Base-by-base conservation (phyloP, 2,797 vertebrate species). In the Neostethus bicornis region DNA sequence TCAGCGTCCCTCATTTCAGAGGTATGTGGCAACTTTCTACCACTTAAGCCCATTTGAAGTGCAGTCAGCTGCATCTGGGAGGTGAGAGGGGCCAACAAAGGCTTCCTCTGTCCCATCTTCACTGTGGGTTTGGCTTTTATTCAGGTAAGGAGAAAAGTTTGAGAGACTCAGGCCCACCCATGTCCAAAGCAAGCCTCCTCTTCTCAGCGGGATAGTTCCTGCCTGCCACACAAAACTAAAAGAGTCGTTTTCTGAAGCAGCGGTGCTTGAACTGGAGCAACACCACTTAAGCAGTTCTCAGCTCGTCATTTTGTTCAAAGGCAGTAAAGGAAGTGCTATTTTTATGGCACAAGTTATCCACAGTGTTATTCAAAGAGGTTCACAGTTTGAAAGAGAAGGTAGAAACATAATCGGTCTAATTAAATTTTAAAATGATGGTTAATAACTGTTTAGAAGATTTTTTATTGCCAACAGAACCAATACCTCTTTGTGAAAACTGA, bases 31-130 rank as follows among this genome's bases (percentile, higher is more conserved):
- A 68, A 75, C 66, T 76, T 81, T 80, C 47, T 70, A 72, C 72
- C 71, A 77, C 82, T 85, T 74, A 78, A 85, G 77, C 66, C 66
- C 60, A 60, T 86, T 85, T 84, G 68, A 81, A 83, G 85, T 73
- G 82, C 67, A 73, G 85, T 87, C 83, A 78, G 85, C 85, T 83
- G 77, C 78, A 49, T 88, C 75, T 62, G 62, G 73, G 79, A 83
- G 75, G 78, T 71, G 74, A 73, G 72, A 54, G 73, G 41, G 61
- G 60, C n/a, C 21, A 58, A 87, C 87, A 91, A 89, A 90, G 85
- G 76, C 77, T 26, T 51, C 60, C 77, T 87, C 85, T 90, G 85
- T 91, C 79, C 75, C 24, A 67, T 63, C 54, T 61, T 61, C 4
- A 5, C 50, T 57, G 73, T 81, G 55, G 70, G 77, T 64, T 61